These are phyloP conservation scores for Campylorhamphus procurvoides DNA, from an alignment of 2,113 vertebrate genomes.

Conservation along the genomic window DNA sequence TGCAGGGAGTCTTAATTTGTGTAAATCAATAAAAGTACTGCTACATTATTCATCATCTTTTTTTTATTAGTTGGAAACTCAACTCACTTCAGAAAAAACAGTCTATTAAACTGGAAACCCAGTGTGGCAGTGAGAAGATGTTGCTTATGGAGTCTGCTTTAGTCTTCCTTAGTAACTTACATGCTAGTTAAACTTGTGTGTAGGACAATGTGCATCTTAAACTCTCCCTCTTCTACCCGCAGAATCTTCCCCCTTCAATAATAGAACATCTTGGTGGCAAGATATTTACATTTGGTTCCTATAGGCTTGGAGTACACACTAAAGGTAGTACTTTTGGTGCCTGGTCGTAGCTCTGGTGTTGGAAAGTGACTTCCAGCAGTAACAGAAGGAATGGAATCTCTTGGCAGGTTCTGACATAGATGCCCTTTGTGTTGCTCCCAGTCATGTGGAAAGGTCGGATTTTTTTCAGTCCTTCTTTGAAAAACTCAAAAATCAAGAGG, in stretches of 20 bases:
- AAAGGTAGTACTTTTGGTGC: conserved; percentile 83
- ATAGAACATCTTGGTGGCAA: conserved; percentile 87
- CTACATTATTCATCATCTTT: background rate
- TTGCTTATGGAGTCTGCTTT: background rate
- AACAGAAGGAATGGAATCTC: background rate
- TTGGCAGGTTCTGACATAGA: conserved; percentile 95
- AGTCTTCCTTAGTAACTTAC: background rate
- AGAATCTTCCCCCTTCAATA: conserved; percentile 89
- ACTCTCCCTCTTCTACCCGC: conserved; percentile 13
- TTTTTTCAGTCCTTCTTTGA: conserved; percentile 98
- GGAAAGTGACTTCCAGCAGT: background rate
- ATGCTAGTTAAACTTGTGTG: background rate
- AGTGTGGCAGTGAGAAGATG: background rate
- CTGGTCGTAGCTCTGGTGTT: background rate
- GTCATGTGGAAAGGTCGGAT: conserved; percentile 92
- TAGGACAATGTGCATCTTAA: background rate
- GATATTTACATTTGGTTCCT: conserved; percentile 97
- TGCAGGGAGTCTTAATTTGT: background rate
- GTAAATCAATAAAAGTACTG: background rate
- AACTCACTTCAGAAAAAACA: background rate
- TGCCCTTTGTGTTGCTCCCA: conserved; percentile 93
- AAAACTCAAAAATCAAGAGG: conserved; percentile 90
- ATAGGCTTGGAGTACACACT: conserved; percentile 95
- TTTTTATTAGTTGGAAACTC: background rate
- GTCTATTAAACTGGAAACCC: background rate